Evolutionary conservation across 2,888 invertebrate genomes (phyloP).

Genomic region (Chrysodeixis includens): DNA sequence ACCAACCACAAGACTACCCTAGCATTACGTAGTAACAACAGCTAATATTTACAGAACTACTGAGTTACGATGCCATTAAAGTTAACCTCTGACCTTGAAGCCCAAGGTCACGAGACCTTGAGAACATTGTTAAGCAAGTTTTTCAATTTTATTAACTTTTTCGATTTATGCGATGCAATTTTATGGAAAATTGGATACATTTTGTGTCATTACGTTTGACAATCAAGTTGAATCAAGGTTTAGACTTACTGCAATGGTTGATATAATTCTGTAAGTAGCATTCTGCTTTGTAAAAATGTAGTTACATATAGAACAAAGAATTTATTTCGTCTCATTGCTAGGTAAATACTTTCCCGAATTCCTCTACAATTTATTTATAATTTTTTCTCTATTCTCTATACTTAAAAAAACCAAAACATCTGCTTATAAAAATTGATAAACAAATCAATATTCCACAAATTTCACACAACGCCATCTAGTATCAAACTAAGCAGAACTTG

Average conservation of each 20-base stretch:
- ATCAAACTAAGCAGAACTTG: too few relatives aligned
- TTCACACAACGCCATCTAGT: too few relatives aligned
- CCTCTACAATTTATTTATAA: too few relatives aligned
- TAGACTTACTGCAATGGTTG: neutral
- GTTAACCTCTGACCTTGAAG: conserved; percentile 31
- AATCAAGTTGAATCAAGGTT: neutral
- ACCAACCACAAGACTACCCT: neutral
- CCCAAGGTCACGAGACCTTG: conserved; percentile 35
- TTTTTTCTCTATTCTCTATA: too few relatives aligned
- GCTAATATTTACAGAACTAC: conserved; percentile 57
- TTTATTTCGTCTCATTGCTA: neutral
- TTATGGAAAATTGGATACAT: conserved; percentile 28
- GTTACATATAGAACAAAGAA: too few relatives aligned
- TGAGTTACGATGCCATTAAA: conserved; percentile 46
- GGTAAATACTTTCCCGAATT: too few relatives aligned
- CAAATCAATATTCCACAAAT: too few relatives aligned
- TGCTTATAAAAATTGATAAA: too few relatives aligned
- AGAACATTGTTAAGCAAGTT: conserved; percentile 34
- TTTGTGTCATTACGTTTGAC: neutral
- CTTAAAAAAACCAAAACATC: too few relatives aligned
- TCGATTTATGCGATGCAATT: conserved; percentile 42
- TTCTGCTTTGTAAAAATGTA: neutral
- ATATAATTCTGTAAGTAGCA: neutral
- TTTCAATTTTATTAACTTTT: conserved; percentile 52
- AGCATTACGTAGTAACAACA: neutral